Percentiles rank a stretch among this genome's conserved stretches.
phyloP scores from a whole-genome alignment of 2,113 vertebrate genomes.

The Hiodon alosoides region DNA sequence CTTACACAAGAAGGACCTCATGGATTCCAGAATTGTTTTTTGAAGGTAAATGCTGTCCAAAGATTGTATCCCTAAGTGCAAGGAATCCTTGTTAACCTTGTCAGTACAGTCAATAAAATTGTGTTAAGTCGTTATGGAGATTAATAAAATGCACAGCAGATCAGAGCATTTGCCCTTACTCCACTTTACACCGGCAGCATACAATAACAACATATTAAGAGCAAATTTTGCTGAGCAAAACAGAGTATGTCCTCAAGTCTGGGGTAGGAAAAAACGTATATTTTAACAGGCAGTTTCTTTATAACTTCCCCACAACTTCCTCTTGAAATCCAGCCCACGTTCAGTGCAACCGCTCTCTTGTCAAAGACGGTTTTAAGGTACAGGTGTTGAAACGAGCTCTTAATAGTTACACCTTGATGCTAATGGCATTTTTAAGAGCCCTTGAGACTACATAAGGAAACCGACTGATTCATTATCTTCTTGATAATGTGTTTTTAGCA shows the following conservation, averaged over 20 bases:
- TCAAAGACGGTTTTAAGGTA: conserved; percentile 21
- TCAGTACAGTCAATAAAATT: conserved; percentile 17
- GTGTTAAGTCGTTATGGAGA: too few species aligned
- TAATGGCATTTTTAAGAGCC: conserved; percentile 25
- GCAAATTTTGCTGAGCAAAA: neutral
- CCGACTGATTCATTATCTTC: conserved; percentile 20
- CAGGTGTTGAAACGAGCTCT: conserved; percentile 37
- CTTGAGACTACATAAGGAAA: conserved; percentile 16
- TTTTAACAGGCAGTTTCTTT: neutral
- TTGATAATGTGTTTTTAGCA: conserved; percentile 27
- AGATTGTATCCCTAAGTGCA: conserved; percentile 9
- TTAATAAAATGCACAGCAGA: too few species aligned
- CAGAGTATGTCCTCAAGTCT: neutral
- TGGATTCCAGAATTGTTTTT: neutral
- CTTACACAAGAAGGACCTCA: neutral
- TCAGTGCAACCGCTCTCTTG: conserved; percentile 12
- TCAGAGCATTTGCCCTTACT: conserved; percentile 27
- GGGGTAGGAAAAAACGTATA: neutral
- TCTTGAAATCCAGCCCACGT: conserved; percentile 21
- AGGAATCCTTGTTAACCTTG: conserved; percentile 11
- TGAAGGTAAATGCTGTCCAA: neutral
- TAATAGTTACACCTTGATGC: conserved; percentile 9
- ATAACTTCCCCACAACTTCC: too few species aligned
- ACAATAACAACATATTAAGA: conserved; percentile 25
- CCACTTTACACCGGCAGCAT: conserved; percentile 31